phyloP scores from a whole-genome alignment of 2,797 vertebrate species.

The Squalus acanthias region DNA sequence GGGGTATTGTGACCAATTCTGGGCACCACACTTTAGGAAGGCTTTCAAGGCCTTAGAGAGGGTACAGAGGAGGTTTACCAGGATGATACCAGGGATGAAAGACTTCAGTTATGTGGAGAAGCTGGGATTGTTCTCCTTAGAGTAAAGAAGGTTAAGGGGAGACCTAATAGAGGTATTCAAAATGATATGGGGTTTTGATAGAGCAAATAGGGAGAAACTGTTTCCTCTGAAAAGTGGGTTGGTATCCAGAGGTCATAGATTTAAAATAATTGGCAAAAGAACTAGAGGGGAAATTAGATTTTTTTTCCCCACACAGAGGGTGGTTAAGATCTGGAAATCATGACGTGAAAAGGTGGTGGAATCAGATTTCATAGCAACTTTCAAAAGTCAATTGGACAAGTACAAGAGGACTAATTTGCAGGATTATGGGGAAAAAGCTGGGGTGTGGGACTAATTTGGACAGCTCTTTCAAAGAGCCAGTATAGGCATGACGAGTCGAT shows the following conservation, averaged over 20 bases:
- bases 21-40: background rate
- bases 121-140: no score
- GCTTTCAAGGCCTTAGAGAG: background rate
- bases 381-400: background rate
- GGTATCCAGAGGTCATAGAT: background rate
- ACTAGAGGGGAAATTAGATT: background rate
- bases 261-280: background rate
- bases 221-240: background rate
- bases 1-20: background rate
- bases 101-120: background rate
- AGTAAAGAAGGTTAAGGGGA: background rate
- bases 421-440: background rate
- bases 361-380: background rate
- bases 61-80: background rate
- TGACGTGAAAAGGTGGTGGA: background rate
- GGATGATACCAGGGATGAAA: background rate
- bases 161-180: background rate
- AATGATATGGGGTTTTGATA: no score
- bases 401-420: background rate
- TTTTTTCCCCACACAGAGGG: background rate
- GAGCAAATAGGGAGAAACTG: background rate
- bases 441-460: background rate
- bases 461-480: background rate
- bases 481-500: background rate
- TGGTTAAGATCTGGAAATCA: background rate